Percentiles rank a stretch among this genome's conserved stretches.
Evolutionary conservation across 2,797 vertebrate species (phyloP).

Genomic region (Poeciliopsis gracilis): DNA sequence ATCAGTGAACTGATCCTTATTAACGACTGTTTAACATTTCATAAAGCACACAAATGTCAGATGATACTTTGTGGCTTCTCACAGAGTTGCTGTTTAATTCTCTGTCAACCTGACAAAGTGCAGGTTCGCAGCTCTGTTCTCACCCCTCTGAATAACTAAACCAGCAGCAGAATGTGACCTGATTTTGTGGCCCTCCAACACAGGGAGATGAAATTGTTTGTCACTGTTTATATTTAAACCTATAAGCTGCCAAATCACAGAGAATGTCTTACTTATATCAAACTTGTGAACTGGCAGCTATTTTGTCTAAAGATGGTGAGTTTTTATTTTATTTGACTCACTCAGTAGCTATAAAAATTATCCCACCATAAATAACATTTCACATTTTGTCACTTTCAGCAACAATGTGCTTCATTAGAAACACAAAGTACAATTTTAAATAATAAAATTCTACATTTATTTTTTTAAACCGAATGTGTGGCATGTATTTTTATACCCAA

Average conservation of each 20-base stretch:
- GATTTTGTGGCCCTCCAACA: slow-evolving; percentile 5
- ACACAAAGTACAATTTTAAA: neutral
- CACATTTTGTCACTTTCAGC: neutral
- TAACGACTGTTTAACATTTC: slow-evolving; percentile 52
- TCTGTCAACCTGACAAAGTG: slow-evolving; percentile 63
- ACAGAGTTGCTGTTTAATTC: slow-evolving; percentile 64
- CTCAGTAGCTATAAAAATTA: neutral
- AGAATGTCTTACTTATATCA: slow-evolving; percentile 5
- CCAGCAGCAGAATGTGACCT: neutral
- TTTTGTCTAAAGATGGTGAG: neutral
- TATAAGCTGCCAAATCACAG: slow-evolving; percentile 3
- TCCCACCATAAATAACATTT: neutral
- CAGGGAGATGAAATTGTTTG: slow-evolving; percentile 14
- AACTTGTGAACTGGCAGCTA: slow-evolving; percentile 5
- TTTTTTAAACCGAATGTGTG: neutral
- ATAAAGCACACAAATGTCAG: slow-evolving; percentile 18
- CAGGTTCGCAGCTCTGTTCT: slow-evolving; percentile 56
- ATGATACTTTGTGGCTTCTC: slow-evolving; percentile 31
- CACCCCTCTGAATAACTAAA: slow-evolving; percentile 40
- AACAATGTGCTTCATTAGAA: neutral
- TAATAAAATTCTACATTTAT: neutral
- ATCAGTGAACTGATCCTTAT: slow-evolving; percentile 31
- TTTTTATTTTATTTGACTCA: neutral
- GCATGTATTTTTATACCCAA: neutral
- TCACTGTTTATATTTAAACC: slow-evolving; percentile 4